Evolutionary conservation across 1,140 invertebrate species (phyloP).

Genomic region (Drosophila tristis): DNA sequence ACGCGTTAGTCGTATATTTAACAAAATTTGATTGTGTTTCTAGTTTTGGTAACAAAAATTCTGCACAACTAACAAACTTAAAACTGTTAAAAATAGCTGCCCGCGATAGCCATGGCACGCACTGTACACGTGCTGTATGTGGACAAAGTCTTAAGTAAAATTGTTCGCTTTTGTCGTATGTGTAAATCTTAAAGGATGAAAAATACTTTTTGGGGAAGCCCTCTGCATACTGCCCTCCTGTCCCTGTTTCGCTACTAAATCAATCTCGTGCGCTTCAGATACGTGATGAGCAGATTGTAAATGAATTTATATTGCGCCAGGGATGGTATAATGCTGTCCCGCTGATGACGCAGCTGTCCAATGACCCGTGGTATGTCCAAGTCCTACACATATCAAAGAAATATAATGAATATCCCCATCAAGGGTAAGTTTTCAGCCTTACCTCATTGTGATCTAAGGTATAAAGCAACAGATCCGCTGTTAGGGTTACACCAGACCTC

Average conservation of each 20-base stretch:
- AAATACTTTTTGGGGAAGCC: slow-evolving; percentile 22
- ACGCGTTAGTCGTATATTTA: slow-evolving; percentile 25
- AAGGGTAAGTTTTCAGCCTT: slow-evolving; percentile 34
- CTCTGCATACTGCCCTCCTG: not conserved
- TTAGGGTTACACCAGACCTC: slow-evolving; percentile 90
- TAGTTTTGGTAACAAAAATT: slow-evolving; percentile 56
- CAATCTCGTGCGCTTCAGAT: slow-evolving; percentile 93
- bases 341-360: slow-evolving; percentile 90
- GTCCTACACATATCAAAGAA: slow-evolving; percentile 85
- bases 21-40: slow-evolving; percentile 40
- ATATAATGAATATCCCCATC: not conserved
- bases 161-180: slow-evolving; percentile 37
- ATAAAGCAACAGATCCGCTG: slow-evolving; percentile 91
- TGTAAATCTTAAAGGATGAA: not conserved
- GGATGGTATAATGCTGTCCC: slow-evolving; percentile 94
- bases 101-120: slow-evolving; percentile 7
- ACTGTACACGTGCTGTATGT: slow-evolving; percentile 18
- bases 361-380: slow-evolving; percentile 91
- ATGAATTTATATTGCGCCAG: slow-evolving; percentile 95
- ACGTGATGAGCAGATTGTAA: slow-evolving; percentile 93
- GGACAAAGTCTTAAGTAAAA: slow-evolving; percentile 40
- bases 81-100: slow-evolving; percentile 19
- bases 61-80: slow-evolving; percentile 43
- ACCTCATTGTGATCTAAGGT: slow-evolving; percentile 95
- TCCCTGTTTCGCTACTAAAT: slow-evolving; percentile 86